A percentile compares a stretch with the other conserved stretches of the same genome.
These are phyloP conservation scores for Ceyx cyanopectus DNA, from an alignment of 2,113 vertebrate species.

Conservation along the genomic window DNA sequence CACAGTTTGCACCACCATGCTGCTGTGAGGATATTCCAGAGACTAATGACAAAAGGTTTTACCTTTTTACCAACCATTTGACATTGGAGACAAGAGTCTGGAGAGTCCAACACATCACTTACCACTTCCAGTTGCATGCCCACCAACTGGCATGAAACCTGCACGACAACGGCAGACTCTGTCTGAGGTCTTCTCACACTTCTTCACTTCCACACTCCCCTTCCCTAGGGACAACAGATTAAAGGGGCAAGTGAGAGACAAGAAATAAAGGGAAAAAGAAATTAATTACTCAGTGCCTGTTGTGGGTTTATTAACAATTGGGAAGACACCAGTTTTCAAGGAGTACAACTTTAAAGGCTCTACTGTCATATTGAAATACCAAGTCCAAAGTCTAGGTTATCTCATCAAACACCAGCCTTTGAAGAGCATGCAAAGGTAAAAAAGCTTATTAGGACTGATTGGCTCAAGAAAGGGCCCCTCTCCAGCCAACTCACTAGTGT, in stretches of 20 bases:
- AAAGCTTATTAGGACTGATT: neutral
- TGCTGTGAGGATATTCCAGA: neutral
- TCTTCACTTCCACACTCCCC: constrained; percentile 47
- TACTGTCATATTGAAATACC: neutral
- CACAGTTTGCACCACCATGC: neutral
- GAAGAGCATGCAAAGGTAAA: neutral
- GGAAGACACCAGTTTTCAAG: neutral
- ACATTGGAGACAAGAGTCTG: neutral
- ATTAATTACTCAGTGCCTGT: neutral
- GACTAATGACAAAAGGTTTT: neutral
- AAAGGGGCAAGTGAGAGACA: neutral
- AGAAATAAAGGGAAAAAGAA: neutral
- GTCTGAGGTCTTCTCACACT: constrained; percentile 42
- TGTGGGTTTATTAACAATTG: neutral
- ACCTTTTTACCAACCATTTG: no score
- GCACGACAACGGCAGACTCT: constrained; percentile 20
- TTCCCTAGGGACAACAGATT: neutral
- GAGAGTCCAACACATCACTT: neutral
- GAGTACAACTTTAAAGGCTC: neutral
- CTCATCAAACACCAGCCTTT: neutral
- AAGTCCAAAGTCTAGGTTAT: fast-evolving
- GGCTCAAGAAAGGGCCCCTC: neutral
- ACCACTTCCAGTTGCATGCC: neutral
- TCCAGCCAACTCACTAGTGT: constrained; percentile 48
- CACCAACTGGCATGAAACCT: neutral